Conservation (phyloP, 2,113 vertebrate species). For the Numida meleagris region DNA sequence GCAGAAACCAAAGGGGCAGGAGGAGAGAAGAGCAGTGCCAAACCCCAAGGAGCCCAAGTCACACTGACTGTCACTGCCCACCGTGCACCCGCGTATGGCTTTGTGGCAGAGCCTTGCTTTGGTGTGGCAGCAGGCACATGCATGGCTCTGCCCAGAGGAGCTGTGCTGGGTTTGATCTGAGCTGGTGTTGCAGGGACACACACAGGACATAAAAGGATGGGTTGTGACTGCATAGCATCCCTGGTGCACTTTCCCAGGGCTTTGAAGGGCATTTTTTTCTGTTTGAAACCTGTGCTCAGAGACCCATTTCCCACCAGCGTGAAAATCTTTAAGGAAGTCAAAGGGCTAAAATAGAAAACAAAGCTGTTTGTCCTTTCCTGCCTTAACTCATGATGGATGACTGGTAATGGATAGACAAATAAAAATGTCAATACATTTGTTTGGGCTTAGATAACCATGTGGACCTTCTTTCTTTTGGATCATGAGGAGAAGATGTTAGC, state of each 20-base stretch:
- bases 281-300: not conserved
- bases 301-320: not conserved
- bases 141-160: not conserved
- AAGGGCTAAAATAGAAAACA: conserved; percentile 4
- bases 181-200: not conserved
- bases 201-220: not conserved
- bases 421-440: not conserved
- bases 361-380: not conserved
- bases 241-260: not conserved
- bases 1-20: not conserved
- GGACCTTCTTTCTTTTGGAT: not conserved
- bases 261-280: not conserved
- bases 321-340: not conserved
- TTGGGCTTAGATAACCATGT: not conserved
- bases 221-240: not conserved
- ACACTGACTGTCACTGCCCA: fast-evolving
- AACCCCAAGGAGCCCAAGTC: not conserved
- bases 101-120: not conserved
- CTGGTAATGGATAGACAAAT: not conserved
- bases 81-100: fast-evolving
- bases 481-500: not conserved
- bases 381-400: not conserved
- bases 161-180: not conserved
- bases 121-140: not conserved
- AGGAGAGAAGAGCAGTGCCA: not conserved